Evolutionary conservation across 2,888 invertebrate species (phyloP).

Genomic region (Rhagonycha fulva): DNA sequence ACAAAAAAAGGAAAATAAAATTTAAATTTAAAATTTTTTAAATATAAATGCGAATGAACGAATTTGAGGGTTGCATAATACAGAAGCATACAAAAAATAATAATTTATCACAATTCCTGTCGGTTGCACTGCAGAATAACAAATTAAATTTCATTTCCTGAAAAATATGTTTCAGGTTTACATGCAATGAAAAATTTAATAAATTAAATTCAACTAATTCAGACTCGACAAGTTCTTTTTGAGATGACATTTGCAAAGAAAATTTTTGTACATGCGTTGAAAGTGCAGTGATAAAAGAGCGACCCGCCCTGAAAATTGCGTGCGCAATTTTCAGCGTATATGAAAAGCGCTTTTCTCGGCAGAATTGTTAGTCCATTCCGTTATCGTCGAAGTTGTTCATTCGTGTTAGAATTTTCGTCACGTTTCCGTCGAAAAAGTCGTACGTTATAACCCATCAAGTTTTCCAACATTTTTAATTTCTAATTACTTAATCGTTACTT

Average conservation of each 20-base stretch:
- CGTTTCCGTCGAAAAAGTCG: background rate
- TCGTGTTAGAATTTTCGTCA: conserved; percentile 6
- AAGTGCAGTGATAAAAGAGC: conserved; percentile 11
- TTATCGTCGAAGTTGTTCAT: conserved; percentile 4
- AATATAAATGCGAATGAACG: background rate
- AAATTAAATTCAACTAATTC: background rate
- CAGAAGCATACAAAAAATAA: background rate
- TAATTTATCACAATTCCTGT: background rate
- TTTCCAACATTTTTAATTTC: background rate
- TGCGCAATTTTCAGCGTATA: conserved; percentile 18
- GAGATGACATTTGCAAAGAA: background rate
- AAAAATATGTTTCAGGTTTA: background rate
- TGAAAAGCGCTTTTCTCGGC: conserved; percentile 12
- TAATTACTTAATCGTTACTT: background rate
- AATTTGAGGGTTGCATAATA: background rate
- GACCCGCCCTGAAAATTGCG: conserved; percentile 23
- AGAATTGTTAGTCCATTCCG: conserved; percentile 16
- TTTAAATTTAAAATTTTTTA: too few species aligned
- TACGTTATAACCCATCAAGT: background rate
- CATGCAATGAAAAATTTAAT: background rate
- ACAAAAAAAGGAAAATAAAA: too few species aligned
- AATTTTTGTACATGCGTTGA: conserved; percentile 8
- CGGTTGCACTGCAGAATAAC: background rate
- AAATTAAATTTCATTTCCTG: background rate
- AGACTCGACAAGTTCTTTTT: background rate